phyloP scores from a whole-genome alignment of 2,888 invertebrate species.

The Rhorus exstirpatorius region DNA sequence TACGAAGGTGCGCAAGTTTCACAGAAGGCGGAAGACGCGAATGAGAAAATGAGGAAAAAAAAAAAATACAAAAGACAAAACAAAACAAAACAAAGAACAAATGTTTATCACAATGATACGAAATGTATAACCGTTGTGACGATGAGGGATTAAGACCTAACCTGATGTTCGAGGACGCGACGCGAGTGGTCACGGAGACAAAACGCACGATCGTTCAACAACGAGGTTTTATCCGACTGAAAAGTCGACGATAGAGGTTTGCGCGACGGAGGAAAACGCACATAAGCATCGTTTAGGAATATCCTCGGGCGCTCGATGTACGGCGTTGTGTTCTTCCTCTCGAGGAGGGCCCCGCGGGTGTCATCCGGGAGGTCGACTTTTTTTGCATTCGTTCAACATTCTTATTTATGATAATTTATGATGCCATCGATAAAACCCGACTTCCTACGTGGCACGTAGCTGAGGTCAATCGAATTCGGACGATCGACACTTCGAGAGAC shows the following conservation, averaged over 20 bases:
- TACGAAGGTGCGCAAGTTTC: conserved; percentile 7
- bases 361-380: conserved; percentile 85
- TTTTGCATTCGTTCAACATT: conserved; percentile 81
- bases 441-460: conserved; percentile 61
- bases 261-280: conserved; percentile 15
- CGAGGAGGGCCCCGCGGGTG: conserved; percentile 69
- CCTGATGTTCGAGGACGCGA: conserved; percentile 49
- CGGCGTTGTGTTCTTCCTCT: background rate
- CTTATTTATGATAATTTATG: conserved; percentile 85
- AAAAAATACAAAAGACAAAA: background rate
- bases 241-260: conserved; percentile 43
- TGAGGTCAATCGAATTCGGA: conserved; percentile 74
- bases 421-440: conserved; percentile 74
- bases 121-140: background rate
- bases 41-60: background rate
- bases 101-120: background rate
- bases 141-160: conserved; percentile 30
- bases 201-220: conserved; percentile 60
- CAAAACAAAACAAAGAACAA: background rate
- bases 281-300: conserved; percentile 40
- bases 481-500: conserved; percentile 54
- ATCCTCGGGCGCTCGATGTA: background rate
- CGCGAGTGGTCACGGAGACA: conserved; percentile 47
- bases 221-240: conserved; percentile 58
- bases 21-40: conserved; percentile 12